These are phyloP conservation scores for Drosophila recens DNA, from an alignment of 2,888 invertebrate genomes.

Conservation along the genomic window DNA sequence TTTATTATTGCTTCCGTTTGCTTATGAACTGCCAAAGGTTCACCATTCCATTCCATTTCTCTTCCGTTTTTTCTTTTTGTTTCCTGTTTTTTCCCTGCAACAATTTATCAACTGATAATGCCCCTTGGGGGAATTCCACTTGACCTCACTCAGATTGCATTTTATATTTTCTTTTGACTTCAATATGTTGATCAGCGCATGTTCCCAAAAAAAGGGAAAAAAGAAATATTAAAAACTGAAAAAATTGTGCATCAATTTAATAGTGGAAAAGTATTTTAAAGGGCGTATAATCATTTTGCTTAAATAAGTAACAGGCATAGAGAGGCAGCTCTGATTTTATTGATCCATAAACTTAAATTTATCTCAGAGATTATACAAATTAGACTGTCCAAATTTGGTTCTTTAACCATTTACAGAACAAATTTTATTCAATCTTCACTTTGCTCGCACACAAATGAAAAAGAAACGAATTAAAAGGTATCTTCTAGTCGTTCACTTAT, in stretches of 20 bases:
- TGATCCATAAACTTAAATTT: too few species aligned
- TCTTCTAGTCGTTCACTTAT: too few species aligned
- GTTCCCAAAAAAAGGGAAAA: neutral
- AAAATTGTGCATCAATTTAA: neutral
- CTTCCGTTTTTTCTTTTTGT: neutral
- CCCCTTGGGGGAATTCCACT: neutral
- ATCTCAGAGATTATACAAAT: too few species aligned
- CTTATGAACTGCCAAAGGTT: constrained; percentile 71
- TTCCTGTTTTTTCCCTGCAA: constrained; percentile 10
- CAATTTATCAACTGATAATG: constrained; percentile 26
- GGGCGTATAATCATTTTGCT: too few species aligned
- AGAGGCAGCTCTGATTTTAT: too few species aligned
- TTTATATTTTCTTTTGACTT: neutral
- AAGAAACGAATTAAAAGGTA: too few species aligned
- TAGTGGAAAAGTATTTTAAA: neutral
- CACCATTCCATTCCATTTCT: constrained; percentile 17
- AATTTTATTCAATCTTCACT: too few species aligned
- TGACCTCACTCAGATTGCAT: neutral
- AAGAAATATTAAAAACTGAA: neutral
- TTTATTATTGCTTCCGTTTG: constrained; percentile 77
- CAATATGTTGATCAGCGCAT: neutral
- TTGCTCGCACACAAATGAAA: too few species aligned
- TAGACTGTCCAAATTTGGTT: too few species aligned
- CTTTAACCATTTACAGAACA: too few species aligned
- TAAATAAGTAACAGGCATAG: too few species aligned